A percentile compares a stretch with the other conserved stretches of the same genome.
Evolutionary conservation across 2,113 vertebrate genomes (phyloP).

Genomic region (Archocentrus centrarchus): DNA sequence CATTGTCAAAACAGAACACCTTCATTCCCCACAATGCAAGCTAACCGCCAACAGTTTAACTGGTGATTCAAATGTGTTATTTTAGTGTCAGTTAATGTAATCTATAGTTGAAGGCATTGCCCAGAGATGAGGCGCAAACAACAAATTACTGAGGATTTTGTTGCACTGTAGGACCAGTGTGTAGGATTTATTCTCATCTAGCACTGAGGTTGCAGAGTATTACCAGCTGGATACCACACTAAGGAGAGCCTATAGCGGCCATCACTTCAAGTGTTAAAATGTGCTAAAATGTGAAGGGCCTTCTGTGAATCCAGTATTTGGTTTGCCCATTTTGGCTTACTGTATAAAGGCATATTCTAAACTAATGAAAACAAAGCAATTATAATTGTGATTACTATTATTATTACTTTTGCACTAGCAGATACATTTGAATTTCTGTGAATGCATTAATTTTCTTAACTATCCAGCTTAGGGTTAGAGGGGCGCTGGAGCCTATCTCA

Average conservation of each 20-base stretch:
- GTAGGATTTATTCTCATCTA: background rate
- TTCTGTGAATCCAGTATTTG: background rate
- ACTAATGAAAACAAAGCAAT: background rate
- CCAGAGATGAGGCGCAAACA: slow-evolving; percentile 1
- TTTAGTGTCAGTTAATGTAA: background rate
- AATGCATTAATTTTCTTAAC: background rate
- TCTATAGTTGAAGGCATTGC: background rate
- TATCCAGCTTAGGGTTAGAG: background rate
- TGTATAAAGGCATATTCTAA: background rate
- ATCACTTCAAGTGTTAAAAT: background rate
- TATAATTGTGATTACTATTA: background rate
- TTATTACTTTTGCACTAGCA: too few relatives aligned
- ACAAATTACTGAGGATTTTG: slow-evolving; percentile 9
- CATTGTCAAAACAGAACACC: background rate
- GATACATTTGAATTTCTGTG: background rate
- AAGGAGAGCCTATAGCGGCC: background rate
- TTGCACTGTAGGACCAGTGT: background rate
- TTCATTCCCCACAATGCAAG: background rate
- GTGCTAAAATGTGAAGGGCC: background rate
- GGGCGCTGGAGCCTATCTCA: background rate
- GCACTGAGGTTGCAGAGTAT: background rate
- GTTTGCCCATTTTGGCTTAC: too few relatives aligned
- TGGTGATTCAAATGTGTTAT: background rate
- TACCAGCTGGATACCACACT: background rate
- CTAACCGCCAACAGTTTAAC: background rate